Conservation (phyloP, 1,140 invertebrate genomes). For the Cydia amplana region DNA sequence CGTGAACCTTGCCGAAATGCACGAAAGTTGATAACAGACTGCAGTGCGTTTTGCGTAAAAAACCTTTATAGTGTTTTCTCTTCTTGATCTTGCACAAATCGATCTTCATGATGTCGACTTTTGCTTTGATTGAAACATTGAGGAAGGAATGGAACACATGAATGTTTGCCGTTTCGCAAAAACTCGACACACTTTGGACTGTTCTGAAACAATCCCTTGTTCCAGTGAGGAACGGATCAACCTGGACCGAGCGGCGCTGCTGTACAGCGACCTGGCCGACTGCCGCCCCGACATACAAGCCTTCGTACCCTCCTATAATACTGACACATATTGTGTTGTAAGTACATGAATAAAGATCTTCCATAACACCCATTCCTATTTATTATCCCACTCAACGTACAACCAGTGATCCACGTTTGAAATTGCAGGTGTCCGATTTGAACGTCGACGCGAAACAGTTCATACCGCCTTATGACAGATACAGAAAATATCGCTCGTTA, state of each 20-base stretch:
- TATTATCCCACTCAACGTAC: constrained; percentile 6
- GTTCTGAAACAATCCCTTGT: not conserved
- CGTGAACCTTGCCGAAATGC: no score
- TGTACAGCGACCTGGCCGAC: constrained; percentile 30
- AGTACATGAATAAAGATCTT: constrained; percentile 21
- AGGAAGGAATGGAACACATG: no score
- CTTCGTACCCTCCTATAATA: constrained; percentile 33
- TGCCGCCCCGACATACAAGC: constrained; percentile 40
- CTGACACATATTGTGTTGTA: constrained; percentile 18
- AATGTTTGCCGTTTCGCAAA: no score
- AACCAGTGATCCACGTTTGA: constrained; percentile 27
- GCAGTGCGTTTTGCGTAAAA: no score
- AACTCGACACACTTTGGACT: not conserved
- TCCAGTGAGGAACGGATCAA: constrained; percentile 38
- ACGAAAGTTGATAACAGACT: no score
- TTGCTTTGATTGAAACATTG: no score
- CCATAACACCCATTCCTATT: not conserved
- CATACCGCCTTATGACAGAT: constrained; percentile 62
- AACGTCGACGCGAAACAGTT: constrained; percentile 57
- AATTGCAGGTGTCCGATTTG: constrained; percentile 55
- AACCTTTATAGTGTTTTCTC: no score
- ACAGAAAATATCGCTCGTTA: constrained; percentile 57
- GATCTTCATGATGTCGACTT: no score
- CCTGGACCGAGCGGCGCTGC: constrained; percentile 35
- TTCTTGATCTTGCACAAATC: no score